These are phyloP conservation scores for Panulirus ornatus DNA, from an alignment of 1,140 invertebrate genomes.

Conservation along the genomic window DNA sequence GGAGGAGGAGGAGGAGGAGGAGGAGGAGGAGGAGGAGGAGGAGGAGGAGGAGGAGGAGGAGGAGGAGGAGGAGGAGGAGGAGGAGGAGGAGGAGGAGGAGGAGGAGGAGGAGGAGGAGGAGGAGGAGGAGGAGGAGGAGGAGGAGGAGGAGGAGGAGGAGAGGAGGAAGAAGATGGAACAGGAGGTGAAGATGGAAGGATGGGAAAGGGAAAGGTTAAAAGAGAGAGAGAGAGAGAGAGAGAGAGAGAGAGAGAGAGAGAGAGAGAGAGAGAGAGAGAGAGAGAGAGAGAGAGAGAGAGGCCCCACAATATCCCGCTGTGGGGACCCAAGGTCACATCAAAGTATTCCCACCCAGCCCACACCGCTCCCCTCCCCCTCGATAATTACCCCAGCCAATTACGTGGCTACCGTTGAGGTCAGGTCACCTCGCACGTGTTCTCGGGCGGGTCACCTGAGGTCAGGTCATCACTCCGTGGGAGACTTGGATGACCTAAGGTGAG, in stretches of 20 bases:
- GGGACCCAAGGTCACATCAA: too few relatives aligned
- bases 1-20: neutral
- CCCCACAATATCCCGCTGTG: too few relatives aligned
- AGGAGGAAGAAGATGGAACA: too few relatives aligned
- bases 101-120: neutral
- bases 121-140: neutral
- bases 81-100: neutral
- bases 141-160: neutral
- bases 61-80: neutral
- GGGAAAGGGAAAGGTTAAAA: neutral
- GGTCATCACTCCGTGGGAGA: too few relatives aligned
- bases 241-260: neutral
- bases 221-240: neutral
- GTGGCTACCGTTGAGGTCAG: too few relatives aligned
- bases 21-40: neutral
- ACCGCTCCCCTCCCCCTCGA: too few relatives aligned
- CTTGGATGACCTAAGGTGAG: too few relatives aligned
- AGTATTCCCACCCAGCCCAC: too few relatives aligned
- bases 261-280: neutral
- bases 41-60: neutral
- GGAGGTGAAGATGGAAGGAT: neutral
- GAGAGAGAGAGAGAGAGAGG: neutral
- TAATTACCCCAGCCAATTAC: too few relatives aligned
- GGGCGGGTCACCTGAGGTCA: too few relatives aligned
- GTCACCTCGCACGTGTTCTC: too few relatives aligned